Evolutionary conservation across 2,113 vertebrate genomes (phyloP).

Genomic region (Gavia stellata): DNA sequence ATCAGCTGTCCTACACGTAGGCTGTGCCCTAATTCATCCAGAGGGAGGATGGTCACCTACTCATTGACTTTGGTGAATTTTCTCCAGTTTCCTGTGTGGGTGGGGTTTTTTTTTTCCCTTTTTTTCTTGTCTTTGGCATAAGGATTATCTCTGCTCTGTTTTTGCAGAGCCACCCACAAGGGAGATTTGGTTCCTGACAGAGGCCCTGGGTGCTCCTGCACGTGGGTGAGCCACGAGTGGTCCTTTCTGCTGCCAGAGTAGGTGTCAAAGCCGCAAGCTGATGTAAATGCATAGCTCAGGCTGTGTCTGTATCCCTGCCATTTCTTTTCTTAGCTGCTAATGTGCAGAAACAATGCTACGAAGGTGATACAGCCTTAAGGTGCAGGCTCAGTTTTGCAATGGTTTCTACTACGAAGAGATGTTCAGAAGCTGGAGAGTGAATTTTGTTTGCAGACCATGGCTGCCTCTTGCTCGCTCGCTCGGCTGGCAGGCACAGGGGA

Average conservation of each 20-base stretch:
- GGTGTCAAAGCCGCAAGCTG: background rate
- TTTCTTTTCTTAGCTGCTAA: background rate
- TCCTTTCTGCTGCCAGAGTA: background rate
- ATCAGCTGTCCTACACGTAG: background rate
- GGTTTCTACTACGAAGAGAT: background rate
- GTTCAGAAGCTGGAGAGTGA: background rate
- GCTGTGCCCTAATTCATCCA: background rate
- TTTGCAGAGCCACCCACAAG: background rate
- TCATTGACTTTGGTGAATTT: background rate
- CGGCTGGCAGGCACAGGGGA: background rate
- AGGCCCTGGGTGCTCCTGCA: background rate
- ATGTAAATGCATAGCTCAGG: background rate
- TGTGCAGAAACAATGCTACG: background rate
- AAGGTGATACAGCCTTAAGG: rapidly evolving
- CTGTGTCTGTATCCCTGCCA: background rate
- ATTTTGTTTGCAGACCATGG: background rate
- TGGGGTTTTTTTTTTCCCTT: rapidly evolving
- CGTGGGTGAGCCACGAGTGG: background rate
- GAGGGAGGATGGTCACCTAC: background rate
- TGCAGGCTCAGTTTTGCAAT: background rate
- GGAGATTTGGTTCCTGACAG: background rate
- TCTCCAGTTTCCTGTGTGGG: background rate
- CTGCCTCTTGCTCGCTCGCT: background rate
- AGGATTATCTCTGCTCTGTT: background rate
- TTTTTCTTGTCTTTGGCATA: background rate